A percentile compares a stretch with the other conserved stretches of the same genome.
Conservation (phyloP, 2,113 vertebrate species). For the Ophthalmotilapia sp. region DNA sequence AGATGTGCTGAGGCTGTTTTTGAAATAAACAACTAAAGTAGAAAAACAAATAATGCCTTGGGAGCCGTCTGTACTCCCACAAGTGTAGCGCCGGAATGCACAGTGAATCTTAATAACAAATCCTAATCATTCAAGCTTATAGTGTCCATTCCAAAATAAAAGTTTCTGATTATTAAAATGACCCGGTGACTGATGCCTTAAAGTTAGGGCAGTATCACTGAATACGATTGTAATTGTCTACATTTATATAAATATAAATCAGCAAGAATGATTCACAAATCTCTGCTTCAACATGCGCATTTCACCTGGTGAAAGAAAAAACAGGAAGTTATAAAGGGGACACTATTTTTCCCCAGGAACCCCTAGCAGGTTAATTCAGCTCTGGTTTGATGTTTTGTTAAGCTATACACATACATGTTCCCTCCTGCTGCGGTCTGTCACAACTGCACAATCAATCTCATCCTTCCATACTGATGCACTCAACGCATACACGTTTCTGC, state of each 20-base stretch:
- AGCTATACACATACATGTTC: background rate
- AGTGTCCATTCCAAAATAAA: background rate
- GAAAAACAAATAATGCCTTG: background rate
- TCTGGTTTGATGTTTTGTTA: background rate
- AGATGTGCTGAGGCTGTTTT: background rate
- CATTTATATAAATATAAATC: background rate
- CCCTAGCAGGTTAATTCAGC: background rate
- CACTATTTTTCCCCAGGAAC: background rate
- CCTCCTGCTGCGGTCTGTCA: background rate
- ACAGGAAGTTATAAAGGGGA: background rate
- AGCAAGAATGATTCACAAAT: background rate
- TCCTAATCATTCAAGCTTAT: background rate
- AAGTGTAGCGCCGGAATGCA: background rate
- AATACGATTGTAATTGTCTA: background rate
- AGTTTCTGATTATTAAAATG: background rate
- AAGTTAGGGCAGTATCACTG: background rate
- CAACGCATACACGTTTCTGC: background rate
- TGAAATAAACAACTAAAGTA: background rate
- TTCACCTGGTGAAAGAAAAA: background rate
- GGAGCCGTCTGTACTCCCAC: background rate
- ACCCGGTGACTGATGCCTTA: background rate
- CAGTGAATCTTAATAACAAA: background rate
- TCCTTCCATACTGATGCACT: background rate
- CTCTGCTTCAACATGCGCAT: background rate
- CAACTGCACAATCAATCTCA: slow-evolving; percentile 10